Percentiles rank a stretch among this genome's conserved stretches.
Evolutionary conservation across 2,888 invertebrate species (phyloP).

Genomic region (Lasioglossum oenotherae): DNA sequence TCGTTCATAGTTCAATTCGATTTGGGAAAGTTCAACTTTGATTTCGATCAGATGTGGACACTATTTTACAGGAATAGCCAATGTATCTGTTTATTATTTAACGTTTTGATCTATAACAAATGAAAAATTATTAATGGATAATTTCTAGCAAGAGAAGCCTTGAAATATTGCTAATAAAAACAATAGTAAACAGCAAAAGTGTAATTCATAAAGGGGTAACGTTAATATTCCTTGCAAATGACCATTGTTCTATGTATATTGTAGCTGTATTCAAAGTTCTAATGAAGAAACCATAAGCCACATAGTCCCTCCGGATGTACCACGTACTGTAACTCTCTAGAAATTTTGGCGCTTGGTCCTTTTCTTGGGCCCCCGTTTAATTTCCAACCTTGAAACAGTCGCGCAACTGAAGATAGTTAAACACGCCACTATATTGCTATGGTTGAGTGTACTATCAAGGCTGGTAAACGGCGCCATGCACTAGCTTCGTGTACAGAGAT

Average conservation of each 20-base stretch:
- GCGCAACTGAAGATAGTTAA: constrained; percentile 38
- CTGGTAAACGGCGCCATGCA: constrained; percentile 41
- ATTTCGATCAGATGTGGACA: background rate
- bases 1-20: too few relatives aligned
- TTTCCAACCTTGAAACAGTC: constrained; percentile 48
- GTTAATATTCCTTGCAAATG: background rate
- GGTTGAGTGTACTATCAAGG: constrained; percentile 36
- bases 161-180: background rate
- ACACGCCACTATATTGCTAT: constrained; percentile 38
- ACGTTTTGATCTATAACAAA: background rate
- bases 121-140: too few relatives aligned
- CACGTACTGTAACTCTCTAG: background rate
- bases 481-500: constrained; percentile 35
- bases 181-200: background rate
- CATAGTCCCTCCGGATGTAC: background rate
- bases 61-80: too few relatives aligned
- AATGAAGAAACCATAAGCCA: constrained; percentile 9
- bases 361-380: constrained; percentile 21
- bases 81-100: background rate
- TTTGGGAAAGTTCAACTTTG: too few relatives aligned
- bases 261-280: background rate
- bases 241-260: background rate
- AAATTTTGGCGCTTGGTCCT: background rate
- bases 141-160: background rate
- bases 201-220: background rate